phyloP scores from a whole-genome alignment of 2,888 invertebrate genomes.

The Lordiphosa fenestrarum region DNA sequence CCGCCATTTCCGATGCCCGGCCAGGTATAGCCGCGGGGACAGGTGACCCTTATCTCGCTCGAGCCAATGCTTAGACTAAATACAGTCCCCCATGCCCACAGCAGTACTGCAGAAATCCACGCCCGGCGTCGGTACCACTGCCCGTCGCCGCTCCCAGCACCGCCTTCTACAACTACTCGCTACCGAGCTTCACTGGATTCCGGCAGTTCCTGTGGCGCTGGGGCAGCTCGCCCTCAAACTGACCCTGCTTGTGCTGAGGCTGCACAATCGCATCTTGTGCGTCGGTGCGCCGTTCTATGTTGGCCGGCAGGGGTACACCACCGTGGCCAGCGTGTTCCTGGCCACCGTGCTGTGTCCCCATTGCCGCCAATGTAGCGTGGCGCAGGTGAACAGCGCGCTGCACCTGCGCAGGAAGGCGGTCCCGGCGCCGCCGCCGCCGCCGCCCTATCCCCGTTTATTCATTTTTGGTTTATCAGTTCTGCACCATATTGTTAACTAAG shows the following conservation, averaged over 20 bases:
- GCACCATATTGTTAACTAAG: too few species aligned
- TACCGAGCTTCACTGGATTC: constrained; percentile 42
- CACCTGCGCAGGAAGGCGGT: neutral
- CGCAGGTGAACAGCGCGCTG: constrained; percentile 9
- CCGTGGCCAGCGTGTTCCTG: constrained; percentile 7
- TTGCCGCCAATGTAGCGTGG: constrained; percentile 27
- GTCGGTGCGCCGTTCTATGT: constrained; percentile 24
- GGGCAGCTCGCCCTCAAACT: constrained; percentile 21
- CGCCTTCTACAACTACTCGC: constrained; percentile 52
- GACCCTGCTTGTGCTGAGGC: constrained; percentile 5
- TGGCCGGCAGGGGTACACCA: constrained; percentile 14
- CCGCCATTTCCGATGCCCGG: neutral
- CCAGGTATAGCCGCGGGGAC: too few species aligned
- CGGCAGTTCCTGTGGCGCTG: constrained; percentile 41
- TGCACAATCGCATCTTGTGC: constrained; percentile 22
- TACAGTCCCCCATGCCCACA: constrained; percentile 13
- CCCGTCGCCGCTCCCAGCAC: constrained; percentile 45
- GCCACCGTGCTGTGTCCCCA: constrained; percentile 11
- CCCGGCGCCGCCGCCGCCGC: too few species aligned
- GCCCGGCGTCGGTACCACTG: neutral
- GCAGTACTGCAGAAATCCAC: constrained; percentile 10
- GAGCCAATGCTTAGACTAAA: constrained; percentile 5
- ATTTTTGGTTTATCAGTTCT: too few species aligned
- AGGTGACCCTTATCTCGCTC: too few species aligned
- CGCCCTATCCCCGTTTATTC: constrained; percentile 6